Evolutionary conservation across 2,797 vertebrate species (phyloP), one percentile per base, ranked within the genome.

Genomic region (Microctenopoma stevenorrisi): DNA sequence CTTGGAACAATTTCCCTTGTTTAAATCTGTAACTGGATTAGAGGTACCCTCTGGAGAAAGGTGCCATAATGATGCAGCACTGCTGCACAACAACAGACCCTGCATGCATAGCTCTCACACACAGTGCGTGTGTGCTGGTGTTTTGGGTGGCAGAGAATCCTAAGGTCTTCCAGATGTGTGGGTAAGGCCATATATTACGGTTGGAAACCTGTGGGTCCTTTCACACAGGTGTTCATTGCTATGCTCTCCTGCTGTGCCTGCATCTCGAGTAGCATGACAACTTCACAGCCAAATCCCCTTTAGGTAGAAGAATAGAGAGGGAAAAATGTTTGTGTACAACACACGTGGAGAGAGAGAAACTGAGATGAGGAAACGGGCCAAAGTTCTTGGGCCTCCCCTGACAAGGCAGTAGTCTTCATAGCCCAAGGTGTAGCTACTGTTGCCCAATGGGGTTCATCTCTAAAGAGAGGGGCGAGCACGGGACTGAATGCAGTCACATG

Each of bases 11-110:
- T 83, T 86, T 84, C 55, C 78, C 73, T 79, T 78, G 83, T 88
- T 90, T 83, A 83, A 91, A 86, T 86, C 76, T 78, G 68, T 84
- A 86, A 89, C 83, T 88, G 76, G 86, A 87, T 90, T 88, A 90
- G 78, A 79, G 56, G 81, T 86, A 76, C 88, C 86, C 83, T 86
- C 68, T 64, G 70, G 82, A 77, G 82, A 86, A 87, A 84, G 80
- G 81, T 85, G 82, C 81, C 75, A 79, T 84, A 73, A 85, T 86
- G 69, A 87, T 81, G 73, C 67, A 76, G 65, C 64, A 55, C 42
- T 50, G 60, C 75, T 67, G 60, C 72, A 74, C 65, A 79, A 61
- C 67, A 79, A 61, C 65, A 50, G 46, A 65, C 48, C 49, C 26
- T 60, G 54, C 37, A 62, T 57, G 43, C 46, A 11, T 8, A 47